These are phyloP conservation scores for Galagoides demidoff DNA, from an alignment of 2,797 vertebrate genomes.

Conservation along the genomic window DNA sequence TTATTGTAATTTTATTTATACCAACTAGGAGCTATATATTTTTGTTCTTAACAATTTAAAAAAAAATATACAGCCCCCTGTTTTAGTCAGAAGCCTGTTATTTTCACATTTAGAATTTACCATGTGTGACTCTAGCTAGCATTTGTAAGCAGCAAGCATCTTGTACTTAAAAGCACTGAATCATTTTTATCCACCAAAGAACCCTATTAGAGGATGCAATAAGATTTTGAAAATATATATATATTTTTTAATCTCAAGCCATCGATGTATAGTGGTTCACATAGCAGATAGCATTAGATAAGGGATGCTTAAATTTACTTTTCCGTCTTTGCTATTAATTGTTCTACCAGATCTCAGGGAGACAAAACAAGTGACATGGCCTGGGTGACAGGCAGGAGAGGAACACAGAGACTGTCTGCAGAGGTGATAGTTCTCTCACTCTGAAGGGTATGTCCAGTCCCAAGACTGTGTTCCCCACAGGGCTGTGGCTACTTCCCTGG, in stretches of 20 bases:
- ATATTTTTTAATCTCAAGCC: not conserved
- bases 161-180: constrained; percentile 48
- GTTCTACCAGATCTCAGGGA: not conserved
- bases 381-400: not conserved
- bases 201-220: constrained; percentile 37
- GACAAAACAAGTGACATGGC: not conserved
- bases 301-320: not conserved
- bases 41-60: constrained; percentile 27
- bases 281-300: not conserved
- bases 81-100: constrained; percentile 52
- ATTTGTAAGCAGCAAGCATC: constrained; percentile 33
- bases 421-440: not conserved
- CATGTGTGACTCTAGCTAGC: constrained; percentile 14
- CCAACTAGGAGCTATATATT: constrained; percentile 13
- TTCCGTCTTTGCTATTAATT: constrained; percentile 2
- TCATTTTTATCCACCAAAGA: constrained; percentile 57
- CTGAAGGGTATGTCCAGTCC: not conserved
- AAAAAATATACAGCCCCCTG: not conserved
- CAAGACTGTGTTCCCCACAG: not conserved
- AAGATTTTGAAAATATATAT: constrained; percentile 47
- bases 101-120: constrained; percentile 36
- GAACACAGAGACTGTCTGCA: not conserved
- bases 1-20: constrained; percentile 56
- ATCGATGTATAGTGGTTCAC: constrained; percentile 36
- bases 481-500: accelerated